Evolutionary conservation across 2,113 vertebrate species (phyloP).

Genomic region (Hippocampus barbouri): DNA sequence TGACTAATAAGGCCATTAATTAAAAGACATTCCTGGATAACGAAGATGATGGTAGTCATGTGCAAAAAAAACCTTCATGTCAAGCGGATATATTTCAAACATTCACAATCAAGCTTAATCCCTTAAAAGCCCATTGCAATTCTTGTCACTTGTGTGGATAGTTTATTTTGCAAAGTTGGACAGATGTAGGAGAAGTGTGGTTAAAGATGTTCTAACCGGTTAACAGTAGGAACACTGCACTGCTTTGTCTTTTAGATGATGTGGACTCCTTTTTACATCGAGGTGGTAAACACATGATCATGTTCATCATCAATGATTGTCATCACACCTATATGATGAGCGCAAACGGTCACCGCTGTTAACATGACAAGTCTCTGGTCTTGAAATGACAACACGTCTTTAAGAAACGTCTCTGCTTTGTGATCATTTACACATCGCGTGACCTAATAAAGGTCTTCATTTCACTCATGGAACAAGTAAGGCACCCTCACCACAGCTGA

Average conservation of each 20-base stretch:
- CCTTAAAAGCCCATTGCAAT: not conserved
- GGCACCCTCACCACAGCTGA: not conserved
- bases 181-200: not conserved
- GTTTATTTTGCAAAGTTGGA: not conserved
- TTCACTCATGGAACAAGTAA: not conserved
- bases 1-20: too few species aligned
- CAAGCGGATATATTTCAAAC: not conserved
- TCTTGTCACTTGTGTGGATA: not conserved
- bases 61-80: not conserved
- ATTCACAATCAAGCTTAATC: not conserved
- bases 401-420: not conserved
- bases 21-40: too few species aligned
- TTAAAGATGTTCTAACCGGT: not conserved
- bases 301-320: not conserved
- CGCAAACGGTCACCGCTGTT: not conserved
- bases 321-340: not conserved
- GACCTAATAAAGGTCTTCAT: not conserved
- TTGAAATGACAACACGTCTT: not conserved
- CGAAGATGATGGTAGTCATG: too few species aligned
- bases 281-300: not conserved
- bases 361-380: not conserved
- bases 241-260: too few species aligned
- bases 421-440: not conserved
- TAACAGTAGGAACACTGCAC: too few species aligned
- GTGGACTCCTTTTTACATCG: too few species aligned